A percentile compares a stretch with the other conserved stretches of the same genome.
Conservation (phyloP, 2,888 invertebrate species). For the Julus scanicus region DNA sequence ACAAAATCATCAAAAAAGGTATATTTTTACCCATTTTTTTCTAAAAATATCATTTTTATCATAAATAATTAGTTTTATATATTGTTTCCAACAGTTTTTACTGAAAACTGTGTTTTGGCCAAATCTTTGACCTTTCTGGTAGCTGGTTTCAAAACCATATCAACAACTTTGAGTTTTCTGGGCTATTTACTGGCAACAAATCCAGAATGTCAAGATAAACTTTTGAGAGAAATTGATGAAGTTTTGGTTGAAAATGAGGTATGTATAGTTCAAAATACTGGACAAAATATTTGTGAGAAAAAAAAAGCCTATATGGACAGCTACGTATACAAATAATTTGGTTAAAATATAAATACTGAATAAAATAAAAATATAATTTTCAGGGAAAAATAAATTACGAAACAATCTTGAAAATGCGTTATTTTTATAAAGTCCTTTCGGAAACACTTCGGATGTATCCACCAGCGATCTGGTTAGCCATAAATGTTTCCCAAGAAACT, state of each 20-base stretch:
- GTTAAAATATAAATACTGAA: too few species aligned
- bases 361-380: neutral
- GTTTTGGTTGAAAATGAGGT: conserved; percentile 44
- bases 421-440: conserved; percentile 71
- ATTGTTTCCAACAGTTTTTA: conserved; percentile 34
- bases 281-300: too few species aligned
- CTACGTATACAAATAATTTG: too few species aligned
- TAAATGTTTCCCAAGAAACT: too few species aligned
- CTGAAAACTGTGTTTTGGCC: conserved; percentile 50
- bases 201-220: conserved; percentile 50
- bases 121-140: conserved; percentile 49
- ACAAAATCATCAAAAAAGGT: neutral
- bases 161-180: conserved; percentile 26
- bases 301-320: too few species aligned
- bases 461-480: conserved; percentile 67
- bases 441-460: conserved; percentile 74
- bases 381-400: conserved; percentile 70
- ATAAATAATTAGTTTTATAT: neutral
- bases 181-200: conserved; percentile 53
- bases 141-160: conserved; percentile 54
- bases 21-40: neutral
- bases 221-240: conserved; percentile 53
- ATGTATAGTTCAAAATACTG: too few species aligned
- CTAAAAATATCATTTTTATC: neutral
- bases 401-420: conserved; percentile 68